Conservation (phyloP, 2,113 vertebrate species). For the Tauraco erythrolophus region DNA sequence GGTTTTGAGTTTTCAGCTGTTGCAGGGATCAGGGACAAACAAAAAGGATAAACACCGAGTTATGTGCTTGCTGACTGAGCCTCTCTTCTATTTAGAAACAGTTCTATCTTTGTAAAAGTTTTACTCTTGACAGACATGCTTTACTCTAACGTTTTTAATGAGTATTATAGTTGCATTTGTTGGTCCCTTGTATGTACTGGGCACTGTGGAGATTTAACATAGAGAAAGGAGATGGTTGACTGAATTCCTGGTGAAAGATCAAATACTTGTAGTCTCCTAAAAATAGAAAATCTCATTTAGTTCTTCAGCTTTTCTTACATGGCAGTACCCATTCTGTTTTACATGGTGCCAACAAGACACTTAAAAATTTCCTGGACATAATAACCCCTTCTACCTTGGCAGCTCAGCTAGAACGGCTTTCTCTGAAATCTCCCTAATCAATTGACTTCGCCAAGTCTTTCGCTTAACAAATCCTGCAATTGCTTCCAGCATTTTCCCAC, state of each 20-base stretch:
- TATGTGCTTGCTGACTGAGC: not conserved
- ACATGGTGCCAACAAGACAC: not conserved
- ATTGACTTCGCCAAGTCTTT: conserved; percentile 68
- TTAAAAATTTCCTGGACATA: conserved; percentile 44
- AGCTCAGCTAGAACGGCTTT: conserved; percentile 55
- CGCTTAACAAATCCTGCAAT: conserved; percentile 65
- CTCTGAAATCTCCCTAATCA: conserved; percentile 74
- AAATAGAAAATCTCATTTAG: not conserved
- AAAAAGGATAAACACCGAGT: not conserved
- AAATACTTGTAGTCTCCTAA: not conserved
- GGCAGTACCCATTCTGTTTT: not conserved
- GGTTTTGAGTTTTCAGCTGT: not conserved
- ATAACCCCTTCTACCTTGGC: conserved; percentile 64
- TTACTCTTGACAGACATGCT: not conserved
- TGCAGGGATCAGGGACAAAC: not conserved
- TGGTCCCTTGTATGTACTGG: not conserved
- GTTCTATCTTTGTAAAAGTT: not conserved
- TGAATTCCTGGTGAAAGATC: not conserved
- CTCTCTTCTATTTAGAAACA: not conserved
- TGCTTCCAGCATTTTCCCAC: conserved; percentile 67
- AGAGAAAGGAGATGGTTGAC: not conserved
- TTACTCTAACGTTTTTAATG: not conserved
- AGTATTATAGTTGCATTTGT: not conserved
- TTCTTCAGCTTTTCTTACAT: not conserved
- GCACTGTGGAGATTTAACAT: not conserved